Evolutionary conservation across 2,797 vertebrate species (phyloP), one percentile per base, ranked within the genome.

Genomic region (Tragopan temminckii): DNA sequence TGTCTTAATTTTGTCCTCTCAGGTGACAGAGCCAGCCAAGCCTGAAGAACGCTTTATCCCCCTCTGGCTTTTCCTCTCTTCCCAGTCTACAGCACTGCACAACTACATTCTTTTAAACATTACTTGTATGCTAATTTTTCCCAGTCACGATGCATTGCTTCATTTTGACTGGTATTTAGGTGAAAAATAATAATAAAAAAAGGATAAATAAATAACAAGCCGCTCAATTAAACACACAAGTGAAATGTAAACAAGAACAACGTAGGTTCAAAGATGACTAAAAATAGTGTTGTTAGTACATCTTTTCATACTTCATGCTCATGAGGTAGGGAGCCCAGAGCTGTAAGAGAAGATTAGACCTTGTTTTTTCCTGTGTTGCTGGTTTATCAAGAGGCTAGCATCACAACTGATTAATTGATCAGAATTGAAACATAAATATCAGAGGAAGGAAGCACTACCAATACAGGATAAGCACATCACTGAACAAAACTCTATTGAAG

Each of bases 1-100:
- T 94, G 70, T 83, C 89, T 93, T 91, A 29, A 83, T 79, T 94
- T 92, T 46, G 82, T 91, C 89, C 89, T 88, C 68, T 91, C 8
- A 0, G 53, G 76, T 79, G 52, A 48, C 74, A 79, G 67, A 88
- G 48, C 58, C 82, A 80, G 43, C 59, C 42, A 72, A 53, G 74
- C 74, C 88, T 88, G 70, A 89, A 19, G 11, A 42, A 68, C 84
- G 35, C 46, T 35, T 79, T 93, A 45, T 80, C 75, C 24, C 59
- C 57, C 31, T 15, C 57, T 2, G 7, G 31, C 43, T 89, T 40
- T 64, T 89, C 18, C 20, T 88, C 33, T 89, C 46, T 50, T 75
- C 9, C 14, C 23, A 52, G 3, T 88, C 89, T 86, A 57, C 40
- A 85, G 46, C 24, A 29, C 50, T 52, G 33, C 57, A 38, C 27